Conservation (phyloP, 2,888 invertebrate species). For the Strigamia crassipes region DNA sequence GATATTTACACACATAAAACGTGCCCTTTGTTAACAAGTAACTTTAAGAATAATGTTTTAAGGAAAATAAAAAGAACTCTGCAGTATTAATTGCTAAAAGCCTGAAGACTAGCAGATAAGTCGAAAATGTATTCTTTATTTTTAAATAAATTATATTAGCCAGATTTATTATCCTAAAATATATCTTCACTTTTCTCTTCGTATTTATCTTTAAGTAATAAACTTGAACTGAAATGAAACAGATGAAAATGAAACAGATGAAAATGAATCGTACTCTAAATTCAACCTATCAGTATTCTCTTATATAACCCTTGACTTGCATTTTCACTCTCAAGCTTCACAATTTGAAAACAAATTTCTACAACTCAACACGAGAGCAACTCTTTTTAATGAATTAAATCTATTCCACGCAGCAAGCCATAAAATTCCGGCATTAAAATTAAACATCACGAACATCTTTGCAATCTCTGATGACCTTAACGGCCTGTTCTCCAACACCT, state of each 20-base stretch:
- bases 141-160: too few relatives aligned
- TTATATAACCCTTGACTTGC: not conserved
- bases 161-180: too few relatives aligned
- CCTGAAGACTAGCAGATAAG: too few relatives aligned
- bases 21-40: too few relatives aligned
- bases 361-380: not conserved
- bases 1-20: too few relatives aligned
- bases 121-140: too few relatives aligned
- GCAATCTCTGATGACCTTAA: not conserved
- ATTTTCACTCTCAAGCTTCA: not conserved
- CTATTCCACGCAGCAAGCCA: not conserved
- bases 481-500: not conserved
- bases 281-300: not conserved
- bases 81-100: too few relatives aligned
- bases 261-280: not conserved
- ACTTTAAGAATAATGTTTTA: too few relatives aligned
- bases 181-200: not conserved
- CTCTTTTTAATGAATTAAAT: conserved; percentile 7
- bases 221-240: conserved; percentile 14
- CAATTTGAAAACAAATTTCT: conserved; percentile 16
- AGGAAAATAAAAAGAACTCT: too few relatives aligned
- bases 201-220: not conserved
- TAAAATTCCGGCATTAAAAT: not conserved
- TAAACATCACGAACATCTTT: not conserved
- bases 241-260: not conserved